Evolutionary conservation across 1,140 invertebrate species (phyloP), one percentile per base, ranked within the genome.

Genomic region (Hyposmocoma kahamanoa): DNA sequence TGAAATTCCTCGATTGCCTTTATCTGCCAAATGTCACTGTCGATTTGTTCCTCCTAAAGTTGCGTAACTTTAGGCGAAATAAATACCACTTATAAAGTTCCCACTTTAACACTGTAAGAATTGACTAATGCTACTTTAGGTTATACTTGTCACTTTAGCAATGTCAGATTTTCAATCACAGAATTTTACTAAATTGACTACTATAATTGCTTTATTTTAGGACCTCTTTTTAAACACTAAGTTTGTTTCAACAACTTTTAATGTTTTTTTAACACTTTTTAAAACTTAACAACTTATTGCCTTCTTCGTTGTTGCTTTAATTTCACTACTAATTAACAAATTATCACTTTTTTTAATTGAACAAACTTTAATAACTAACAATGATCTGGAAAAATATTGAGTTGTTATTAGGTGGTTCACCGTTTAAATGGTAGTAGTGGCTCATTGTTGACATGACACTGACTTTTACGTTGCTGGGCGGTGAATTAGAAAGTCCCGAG

Each of bases 261-360:
- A 21, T 38, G 22, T 20, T 22, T 22, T 28, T 26, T 32, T 41
- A 43, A 18, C 24, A 30, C 15, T 38, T 2, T 38, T 36, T 36
- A 19, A 56, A 52, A 59, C 52, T 58, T 49, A 56, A 47, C 52
- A 57, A 65, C 44, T 71, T 75, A 73, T 75, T 70, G 69, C 69
- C 63, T 53, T 56, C 22, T 55, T 67, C 61, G 67, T 62, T 71
- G 58, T 56, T 59, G 52, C 42, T 45, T 45, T 45, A 45, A 47
- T 47, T 47, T 24, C 45, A 47, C 22, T 24, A 19, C 20, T 46
- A 19, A 28, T 39, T 38, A n/a, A 42, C 47, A 50, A 28, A 39
- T 48, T 47, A 43, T 50, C 51, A 48, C 44, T 49, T 51, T 54
- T 42, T 34, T 22, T 47, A 54, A 54, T 54, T 45, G 42, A 54